phyloP scores from a whole-genome alignment of 2,113 vertebrate species.

The Anarrhichthys ocellatus region DNA sequence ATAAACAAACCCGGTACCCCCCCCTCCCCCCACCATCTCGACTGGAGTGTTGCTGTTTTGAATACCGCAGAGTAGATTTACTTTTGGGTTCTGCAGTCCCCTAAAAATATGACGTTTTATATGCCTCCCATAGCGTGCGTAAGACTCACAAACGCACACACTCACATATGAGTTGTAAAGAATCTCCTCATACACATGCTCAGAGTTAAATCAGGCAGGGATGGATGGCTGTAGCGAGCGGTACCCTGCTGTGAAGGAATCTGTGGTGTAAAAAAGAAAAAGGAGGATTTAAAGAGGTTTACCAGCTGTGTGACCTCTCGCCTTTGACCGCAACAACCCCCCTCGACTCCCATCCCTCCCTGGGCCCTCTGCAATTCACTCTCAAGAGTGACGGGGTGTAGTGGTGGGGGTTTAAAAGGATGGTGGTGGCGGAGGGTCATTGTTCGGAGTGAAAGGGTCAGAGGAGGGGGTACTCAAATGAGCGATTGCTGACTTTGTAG shows the following conservation, averaged over 20 bases:
- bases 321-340: constrained; percentile 61
- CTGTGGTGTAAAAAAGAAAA: constrained; percentile 55
- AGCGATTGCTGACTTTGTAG: constrained; percentile 34
- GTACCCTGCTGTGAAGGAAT: constrained; percentile 73
- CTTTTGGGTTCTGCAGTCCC: constrained; percentile 34
- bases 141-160: constrained; percentile 16
- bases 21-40: constrained; percentile 16
- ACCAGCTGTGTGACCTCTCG: constrained; percentile 81
- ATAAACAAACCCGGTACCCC: constrained; percentile 60
- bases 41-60: constrained; percentile 41
- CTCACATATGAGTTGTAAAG: neutral
- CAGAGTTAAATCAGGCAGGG: constrained; percentile 39
- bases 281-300: constrained; percentile 75
- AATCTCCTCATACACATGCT: constrained; percentile 5
- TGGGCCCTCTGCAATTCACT: constrained; percentile 54
- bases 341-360: constrained; percentile 15
- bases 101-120: constrained; percentile 30
- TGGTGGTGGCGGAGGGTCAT: constrained; percentile 10
- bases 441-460: constrained; percentile 41
- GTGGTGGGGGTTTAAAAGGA: constrained; percentile 16
- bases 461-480: constrained; percentile 7
- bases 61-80: constrained; percentile 53
- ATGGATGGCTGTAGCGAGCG: constrained; percentile 22
- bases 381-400: constrained; percentile 30
- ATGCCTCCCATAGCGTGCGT: constrained; percentile 21